Evolutionary conservation across 2,797 vertebrate species (phyloP).

Genomic region (Monodelphis domestica): DNA sequence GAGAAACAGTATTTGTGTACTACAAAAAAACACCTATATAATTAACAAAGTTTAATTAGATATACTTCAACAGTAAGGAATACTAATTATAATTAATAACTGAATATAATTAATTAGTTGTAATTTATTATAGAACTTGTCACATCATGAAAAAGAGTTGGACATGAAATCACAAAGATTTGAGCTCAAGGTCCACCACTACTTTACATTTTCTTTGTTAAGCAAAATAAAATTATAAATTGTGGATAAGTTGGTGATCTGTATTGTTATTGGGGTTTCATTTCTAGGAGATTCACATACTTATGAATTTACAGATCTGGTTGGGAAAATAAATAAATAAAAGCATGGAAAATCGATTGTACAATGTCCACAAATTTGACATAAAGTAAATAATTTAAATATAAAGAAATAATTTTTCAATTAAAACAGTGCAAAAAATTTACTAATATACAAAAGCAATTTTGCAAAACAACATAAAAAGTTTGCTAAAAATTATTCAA

Average conservation of each 20-base stretch:
- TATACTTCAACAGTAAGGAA: background rate
- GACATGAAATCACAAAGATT: background rate
- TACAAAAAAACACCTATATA: background rate
- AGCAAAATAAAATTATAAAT: background rate
- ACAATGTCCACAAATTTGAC: background rate
- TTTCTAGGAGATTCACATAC: background rate
- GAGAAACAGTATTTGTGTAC: background rate
- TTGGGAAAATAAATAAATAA: background rate
- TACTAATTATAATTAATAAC: background rate
- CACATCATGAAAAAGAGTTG: background rate
- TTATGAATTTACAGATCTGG: background rate
- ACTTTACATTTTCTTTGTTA: background rate
- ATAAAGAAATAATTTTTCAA: background rate
- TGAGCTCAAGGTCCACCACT: background rate
- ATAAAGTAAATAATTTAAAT: background rate
- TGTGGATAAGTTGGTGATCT: background rate
- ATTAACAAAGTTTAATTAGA: background rate
- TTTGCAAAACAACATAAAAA: background rate
- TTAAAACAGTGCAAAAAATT: background rate
- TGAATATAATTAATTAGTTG: background rate
- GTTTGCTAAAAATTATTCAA: background rate
- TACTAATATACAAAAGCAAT: background rate
- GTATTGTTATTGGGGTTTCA: no score
- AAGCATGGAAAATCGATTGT: background rate
- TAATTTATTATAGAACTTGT: background rate